Evolutionary conservation across 2,797 vertebrate genomes (phyloP).

Genomic region (Heteromormyrus szaboi): DNA sequence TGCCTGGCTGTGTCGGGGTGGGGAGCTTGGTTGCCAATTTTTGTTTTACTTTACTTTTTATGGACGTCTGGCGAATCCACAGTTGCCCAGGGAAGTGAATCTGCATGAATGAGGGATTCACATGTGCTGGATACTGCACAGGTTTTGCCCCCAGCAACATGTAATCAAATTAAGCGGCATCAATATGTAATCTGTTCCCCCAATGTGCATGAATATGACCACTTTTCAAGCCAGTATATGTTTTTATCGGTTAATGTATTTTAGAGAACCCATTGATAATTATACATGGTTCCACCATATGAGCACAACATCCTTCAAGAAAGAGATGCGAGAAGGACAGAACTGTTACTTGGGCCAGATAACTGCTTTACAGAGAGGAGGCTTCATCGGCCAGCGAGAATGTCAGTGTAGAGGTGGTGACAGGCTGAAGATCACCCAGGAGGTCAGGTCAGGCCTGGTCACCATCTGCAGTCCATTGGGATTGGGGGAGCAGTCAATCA

Average conservation of each 20-base stretch:
- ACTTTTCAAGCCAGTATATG: neutral
- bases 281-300: neutral
- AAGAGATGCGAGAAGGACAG: neutral
- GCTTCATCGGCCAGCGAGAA: neutral
- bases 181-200: neutral
- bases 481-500: slow-evolving; percentile 18
- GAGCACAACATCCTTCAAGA: neutral
- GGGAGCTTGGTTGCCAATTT: neutral
- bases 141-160: neutral
- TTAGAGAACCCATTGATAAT: neutral
- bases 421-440: neutral
- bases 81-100: neutral
- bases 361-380: neutral
- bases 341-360: neutral
- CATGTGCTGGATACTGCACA: neutral
- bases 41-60: neutral
- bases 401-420: neutral
- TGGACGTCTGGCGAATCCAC: neutral
- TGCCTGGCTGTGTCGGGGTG: neutral
- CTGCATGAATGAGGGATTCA: neutral
- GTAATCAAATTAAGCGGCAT: neutral
- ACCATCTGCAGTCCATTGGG: neutral
- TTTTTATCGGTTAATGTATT: neutral
- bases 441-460: slow-evolving; percentile 10
- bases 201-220: neutral